Base-by-base conservation (phyloP, 2,888 invertebrate species). In the Teleiodes luculella region DNA sequence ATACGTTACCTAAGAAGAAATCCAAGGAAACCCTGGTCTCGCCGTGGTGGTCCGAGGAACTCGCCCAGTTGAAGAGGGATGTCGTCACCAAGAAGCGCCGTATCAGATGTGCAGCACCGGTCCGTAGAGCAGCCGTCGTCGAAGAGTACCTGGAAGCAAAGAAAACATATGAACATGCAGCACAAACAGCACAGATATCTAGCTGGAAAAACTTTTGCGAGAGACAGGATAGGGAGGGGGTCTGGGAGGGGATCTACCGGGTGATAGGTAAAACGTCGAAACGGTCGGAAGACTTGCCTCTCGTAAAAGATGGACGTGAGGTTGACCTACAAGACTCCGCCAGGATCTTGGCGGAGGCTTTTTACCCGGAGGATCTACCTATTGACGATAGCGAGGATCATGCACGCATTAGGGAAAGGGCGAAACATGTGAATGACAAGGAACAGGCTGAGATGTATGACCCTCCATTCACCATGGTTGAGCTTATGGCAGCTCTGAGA, bases 141-240 rank as follows among this genome's bases (percentile, higher is more conserved):
- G 28, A 7, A 13, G 50, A 36, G 37, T 50, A 50, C n/a, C 37
- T 50, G 28, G 3, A 37, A 37, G 28, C 6, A n/a, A 50, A 50
- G 20, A 28, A 50, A 37, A n/a, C 18, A 24, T 50, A 50, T 13
- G 50, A 50, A 18, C 5, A 1, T 7, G 37, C 5, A 13, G 36
- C 14, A 13, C 24, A 2, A 2, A 24, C n/a, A 13, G 62, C 63
- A 0, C 56, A 57, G 10, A 57, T 33, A 0, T 18, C 43, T 0
- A 64, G 64, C 41, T 64, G 65, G 65, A 67, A 57, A 20, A 46
- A 41, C 0, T 64, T 59, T 16, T 66, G 64, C 5, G 10, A n/a
- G 0, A 57, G n/a, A n/a, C 64, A 65, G 52, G 60, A 61, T 10
- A 52, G n/a, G 20, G 64, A 63, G 37, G 47, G 50, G 6, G 3